phyloP scores from a whole-genome alignment of 2,797 vertebrate genomes.

The Phaenicophaeus curvirostris region DNA sequence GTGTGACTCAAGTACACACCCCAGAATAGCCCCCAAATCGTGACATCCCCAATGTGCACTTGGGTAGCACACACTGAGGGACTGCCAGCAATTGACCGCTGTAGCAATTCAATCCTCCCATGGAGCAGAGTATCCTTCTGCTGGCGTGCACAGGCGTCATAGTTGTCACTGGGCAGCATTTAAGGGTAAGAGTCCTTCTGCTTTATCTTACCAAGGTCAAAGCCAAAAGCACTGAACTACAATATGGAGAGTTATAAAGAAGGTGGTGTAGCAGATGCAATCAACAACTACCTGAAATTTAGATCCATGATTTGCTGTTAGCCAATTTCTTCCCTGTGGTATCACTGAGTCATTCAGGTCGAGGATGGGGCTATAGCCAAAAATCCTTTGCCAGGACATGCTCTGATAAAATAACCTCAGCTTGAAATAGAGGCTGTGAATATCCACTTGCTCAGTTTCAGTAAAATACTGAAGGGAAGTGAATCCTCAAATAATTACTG shows the following conservation, averaged over 20 bases:
- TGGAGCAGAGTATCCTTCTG: background rate
- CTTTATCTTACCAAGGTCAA: background rate
- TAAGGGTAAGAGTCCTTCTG: background rate
- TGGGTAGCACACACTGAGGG: background rate
- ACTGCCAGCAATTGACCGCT: background rate
- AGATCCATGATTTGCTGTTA: background rate
- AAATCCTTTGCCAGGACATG: constrained; percentile 1
- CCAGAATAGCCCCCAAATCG: background rate
- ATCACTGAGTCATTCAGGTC: constrained; percentile 34
- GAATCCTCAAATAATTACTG: background rate
- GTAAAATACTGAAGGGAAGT: background rate
- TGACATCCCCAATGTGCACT: background rate
- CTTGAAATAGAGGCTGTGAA: background rate
- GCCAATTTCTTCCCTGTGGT: background rate
- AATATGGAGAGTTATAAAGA: background rate
- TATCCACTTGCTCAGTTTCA: background rate
- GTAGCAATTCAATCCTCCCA: background rate
- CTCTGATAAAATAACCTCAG: background rate
- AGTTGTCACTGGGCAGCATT: background rate
- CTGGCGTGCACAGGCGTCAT: background rate
- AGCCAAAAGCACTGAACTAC: background rate
- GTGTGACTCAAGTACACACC: background rate
- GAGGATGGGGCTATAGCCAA: background rate
- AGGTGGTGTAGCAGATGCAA: background rate
- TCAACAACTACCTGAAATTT: background rate